A percentile compares a stretch with the other conserved stretches of the same genome.
These are phyloP conservation scores for Brachyalestes nurse DNA, from an alignment of 2,797 vertebrate genomes.

Conservation along the genomic window DNA sequence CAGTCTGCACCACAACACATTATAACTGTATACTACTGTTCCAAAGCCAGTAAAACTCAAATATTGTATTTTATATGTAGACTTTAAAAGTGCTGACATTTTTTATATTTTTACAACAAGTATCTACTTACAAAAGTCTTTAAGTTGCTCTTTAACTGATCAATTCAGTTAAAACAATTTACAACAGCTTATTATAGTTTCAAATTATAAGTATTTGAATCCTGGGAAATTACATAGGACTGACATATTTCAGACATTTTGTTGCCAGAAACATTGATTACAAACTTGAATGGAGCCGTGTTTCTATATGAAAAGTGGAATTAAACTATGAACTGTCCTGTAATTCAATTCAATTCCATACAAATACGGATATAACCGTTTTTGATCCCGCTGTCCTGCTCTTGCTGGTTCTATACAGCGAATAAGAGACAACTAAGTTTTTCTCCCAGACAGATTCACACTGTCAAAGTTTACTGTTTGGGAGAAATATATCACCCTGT, in stretches of 20 bases:
- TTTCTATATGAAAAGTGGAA: too few species aligned
- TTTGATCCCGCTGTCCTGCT: neutral
- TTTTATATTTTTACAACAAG: too few species aligned
- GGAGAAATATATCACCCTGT: conserved; percentile 46
- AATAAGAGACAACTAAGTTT: neutral
- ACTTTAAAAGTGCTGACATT: neutral
- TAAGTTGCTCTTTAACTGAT: too few species aligned
- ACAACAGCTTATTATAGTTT: neutral
- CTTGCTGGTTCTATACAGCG: conserved; percentile 10
- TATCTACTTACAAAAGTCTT: too few species aligned
- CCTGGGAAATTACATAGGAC: neutral
- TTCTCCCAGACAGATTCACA: conserved; percentile 28
- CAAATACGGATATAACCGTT: too few species aligned
- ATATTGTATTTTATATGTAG: neutral
- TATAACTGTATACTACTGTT: too few species aligned
- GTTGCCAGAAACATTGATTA: neutral
- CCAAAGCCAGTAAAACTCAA: neutral
- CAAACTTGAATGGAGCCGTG: neutral
- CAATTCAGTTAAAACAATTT: too few species aligned
- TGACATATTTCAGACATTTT: neutral
- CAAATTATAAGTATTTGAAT: neutral
- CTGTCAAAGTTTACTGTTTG: conserved; percentile 53
- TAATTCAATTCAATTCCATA: too few species aligned
- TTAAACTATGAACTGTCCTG: too few species aligned
- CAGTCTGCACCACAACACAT: too few species aligned